Percentiles rank a stretch among this genome's conserved stretches.
Evolutionary conservation across 2,113 vertebrate species (phyloP).

Genomic region (Pipra filicauda): DNA sequence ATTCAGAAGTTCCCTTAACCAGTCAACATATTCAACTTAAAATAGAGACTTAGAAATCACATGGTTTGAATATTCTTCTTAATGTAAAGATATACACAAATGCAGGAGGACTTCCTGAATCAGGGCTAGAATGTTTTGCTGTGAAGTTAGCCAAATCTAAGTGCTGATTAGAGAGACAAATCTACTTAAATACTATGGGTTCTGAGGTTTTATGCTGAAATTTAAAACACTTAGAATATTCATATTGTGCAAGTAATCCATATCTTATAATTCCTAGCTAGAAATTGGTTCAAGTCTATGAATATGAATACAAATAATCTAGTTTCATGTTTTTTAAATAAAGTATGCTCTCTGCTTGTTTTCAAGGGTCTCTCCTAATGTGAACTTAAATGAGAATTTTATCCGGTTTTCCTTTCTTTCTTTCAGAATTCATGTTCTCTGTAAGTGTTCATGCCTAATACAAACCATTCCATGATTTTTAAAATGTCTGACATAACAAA

Average conservation of each 20-base stretch:
- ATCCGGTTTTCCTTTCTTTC: constrained; percentile 4
- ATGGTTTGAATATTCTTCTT: not conserved
- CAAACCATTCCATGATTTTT: constrained; percentile 54
- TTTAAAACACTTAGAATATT: not conserved
- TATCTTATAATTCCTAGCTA: not conserved
- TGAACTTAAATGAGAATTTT: constrained; percentile 13
- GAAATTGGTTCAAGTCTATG: not conserved
- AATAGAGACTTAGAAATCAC: not conserved
- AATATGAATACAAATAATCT: not conserved
- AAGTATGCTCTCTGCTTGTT: not conserved
- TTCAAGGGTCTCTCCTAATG: not conserved
- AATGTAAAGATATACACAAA: not conserved
- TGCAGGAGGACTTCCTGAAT: not conserved
- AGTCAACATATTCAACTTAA: not conserved
- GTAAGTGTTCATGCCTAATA: constrained; percentile 46
- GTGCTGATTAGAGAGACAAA: not conserved
- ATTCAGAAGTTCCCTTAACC: not conserved
- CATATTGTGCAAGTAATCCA: not conserved
- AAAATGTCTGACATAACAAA: constrained; percentile 47
- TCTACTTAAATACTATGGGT: not conserved
- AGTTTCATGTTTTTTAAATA: not conserved
- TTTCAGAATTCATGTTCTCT: constrained; percentile 36
- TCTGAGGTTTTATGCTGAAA: not conserved
- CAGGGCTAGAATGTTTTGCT: not conserved
- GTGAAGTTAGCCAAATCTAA: not conserved